Conservation (phyloP, 2,113 vertebrate genomes). For the Ammodytes dubius region DNA sequence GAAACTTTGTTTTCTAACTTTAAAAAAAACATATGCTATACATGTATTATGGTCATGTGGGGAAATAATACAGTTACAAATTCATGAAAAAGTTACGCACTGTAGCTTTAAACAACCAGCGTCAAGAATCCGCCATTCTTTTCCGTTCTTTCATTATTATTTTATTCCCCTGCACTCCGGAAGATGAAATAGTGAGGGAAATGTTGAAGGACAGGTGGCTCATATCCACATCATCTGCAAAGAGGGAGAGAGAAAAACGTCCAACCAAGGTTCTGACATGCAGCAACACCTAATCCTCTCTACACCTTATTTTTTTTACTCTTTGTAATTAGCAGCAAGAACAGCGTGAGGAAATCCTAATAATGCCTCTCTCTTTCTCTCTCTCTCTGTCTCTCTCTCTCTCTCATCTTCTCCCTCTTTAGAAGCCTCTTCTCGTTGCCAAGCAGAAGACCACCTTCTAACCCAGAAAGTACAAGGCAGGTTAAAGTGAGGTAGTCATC, state of each 20-base stretch:
- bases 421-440: conserved; percentile 12
- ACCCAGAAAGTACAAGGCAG: conserved; percentile 1
- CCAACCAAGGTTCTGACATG: conserved; percentile 51
- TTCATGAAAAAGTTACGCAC: not conserved
- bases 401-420: conserved; percentile 4
- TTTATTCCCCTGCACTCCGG: conserved; percentile 54
- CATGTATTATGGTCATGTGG: not conserved
- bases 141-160: conserved; percentile 49
- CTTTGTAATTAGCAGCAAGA: conserved; percentile 66
- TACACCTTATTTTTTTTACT: conserved; percentile 50
- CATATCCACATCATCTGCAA: conserved; percentile 77
- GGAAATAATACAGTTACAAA: not conserved
- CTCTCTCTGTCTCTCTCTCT: conserved; percentile 3
- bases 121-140: conserved; percentile 40
- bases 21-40: not conserved
- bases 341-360: conserved; percentile 51
- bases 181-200: conserved; percentile 68
- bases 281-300: conserved; percentile 60
- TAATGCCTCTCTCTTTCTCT: conserved; percentile 42
- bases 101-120: conserved; percentile 25
- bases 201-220: conserved; percentile 79
- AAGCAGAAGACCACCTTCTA: conserved; percentile 8
- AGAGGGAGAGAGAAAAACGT: conserved; percentile 46
- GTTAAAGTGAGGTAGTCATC: not conserved
- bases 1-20: not conserved